Conservation (phyloP, 2,797 vertebrate species). For the Enteromius anoplus region DNA sequence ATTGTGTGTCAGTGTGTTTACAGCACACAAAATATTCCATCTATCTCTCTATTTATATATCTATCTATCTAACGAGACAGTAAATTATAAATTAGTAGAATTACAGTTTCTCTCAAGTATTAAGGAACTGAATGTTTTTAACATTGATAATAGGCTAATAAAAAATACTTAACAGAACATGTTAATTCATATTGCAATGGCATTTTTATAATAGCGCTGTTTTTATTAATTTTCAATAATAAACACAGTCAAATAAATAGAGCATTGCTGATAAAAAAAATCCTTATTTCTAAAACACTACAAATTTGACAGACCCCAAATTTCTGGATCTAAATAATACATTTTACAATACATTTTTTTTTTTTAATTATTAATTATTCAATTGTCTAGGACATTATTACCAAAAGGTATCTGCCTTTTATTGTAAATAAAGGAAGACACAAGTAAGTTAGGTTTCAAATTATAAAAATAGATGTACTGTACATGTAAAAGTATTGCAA, state of each 20-base stretch:
- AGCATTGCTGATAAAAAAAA: not conserved
- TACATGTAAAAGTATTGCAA: not conserved
- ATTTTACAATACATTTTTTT: too few species aligned
- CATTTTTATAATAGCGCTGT: not conserved
- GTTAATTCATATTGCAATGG: not conserved
- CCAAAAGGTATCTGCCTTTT: not conserved
- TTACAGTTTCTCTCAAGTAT: not conserved
- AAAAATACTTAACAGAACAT: not conserved
- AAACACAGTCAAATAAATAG: not conserved
- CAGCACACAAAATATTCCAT: conserved; percentile 24
- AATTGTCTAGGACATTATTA: not conserved
- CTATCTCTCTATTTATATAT: not conserved
- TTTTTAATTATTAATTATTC: not conserved
- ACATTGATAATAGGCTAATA: not conserved
- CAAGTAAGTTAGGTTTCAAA: not conserved
- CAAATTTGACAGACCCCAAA: not conserved
- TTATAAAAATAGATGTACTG: not conserved
- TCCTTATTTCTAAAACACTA: not conserved
- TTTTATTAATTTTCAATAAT: not conserved
- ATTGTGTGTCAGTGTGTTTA: conserved; percentile 42
- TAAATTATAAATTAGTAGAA: not conserved
- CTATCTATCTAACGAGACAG: not conserved
- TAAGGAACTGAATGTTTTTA: not conserved
- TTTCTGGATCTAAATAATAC: not conserved
- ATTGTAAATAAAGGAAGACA: not conserved